Evolutionary conservation across 2,888 invertebrate species (phyloP), one percentile per base, ranked within the genome.

Genomic region (Drosophila monieri): DNA sequence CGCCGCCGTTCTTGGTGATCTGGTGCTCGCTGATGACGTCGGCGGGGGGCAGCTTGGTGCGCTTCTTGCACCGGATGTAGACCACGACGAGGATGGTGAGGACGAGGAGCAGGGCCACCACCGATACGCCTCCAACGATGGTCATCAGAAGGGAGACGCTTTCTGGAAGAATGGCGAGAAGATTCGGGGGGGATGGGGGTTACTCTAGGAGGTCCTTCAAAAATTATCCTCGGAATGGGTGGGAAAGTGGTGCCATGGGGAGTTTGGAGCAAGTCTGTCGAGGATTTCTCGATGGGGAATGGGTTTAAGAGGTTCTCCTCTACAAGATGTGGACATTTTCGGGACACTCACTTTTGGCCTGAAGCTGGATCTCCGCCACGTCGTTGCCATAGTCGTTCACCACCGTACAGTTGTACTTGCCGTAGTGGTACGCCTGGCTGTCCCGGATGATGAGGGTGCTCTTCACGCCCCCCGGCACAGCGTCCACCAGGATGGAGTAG

Each of bases 401-500:
- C 25, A 98, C 97, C 52, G 97, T 97, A 91, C 98, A 98, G 92
- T 97, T 98, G 93, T 98, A 98, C 79, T 94, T 94, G 46, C 98
- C 98, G 89, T 97, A 98, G 91, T 98, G 98, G 80, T 94, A 94
- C 27, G 95, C 94, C 89, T 95, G 95, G 41, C 97, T 96, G 89
- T 97, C 96, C 54, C 96, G 93, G 77, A 98, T 97, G 80, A 97
- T 95, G 56, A 98, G 93, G n/a, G 96, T 96, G 58, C 97, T 98
- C 91, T 96, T 96, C 41, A 97, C 94, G 2, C 97, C 96, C 54
- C 96, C 96, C 0, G 94, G 93, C 61, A 95, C 93, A 0, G 94
- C 93, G 83, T 96, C 96, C 88, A 96, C 96, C 47, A 95, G 90
- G 72, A 96, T 95, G 0, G 95, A 94, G 86, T 95, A 96, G 86